Evolutionary conservation across 2,797 vertebrate genomes (phyloP), one percentile per base, ranked within the genome.

Genomic region (Phataginus tricuspis): DNA sequence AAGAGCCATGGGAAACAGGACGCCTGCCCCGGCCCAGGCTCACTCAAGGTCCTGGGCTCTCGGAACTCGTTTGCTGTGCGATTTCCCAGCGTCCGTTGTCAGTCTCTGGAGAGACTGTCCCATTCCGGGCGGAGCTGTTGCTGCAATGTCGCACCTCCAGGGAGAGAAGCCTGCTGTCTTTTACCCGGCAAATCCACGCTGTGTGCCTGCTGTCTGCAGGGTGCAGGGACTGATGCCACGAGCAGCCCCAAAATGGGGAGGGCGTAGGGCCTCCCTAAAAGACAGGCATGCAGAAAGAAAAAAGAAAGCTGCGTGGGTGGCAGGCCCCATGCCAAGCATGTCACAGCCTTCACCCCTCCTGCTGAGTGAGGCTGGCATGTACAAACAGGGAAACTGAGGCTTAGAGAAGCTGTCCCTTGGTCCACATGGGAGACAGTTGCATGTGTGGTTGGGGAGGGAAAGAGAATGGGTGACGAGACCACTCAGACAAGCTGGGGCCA

Each of bases 241-340:
- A 11, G 42, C 27, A 13, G 6, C 63, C 3, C 37, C 1, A 57
- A 49, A 8, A 5, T 11, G 49, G 42, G 63, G 29, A 19, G 51
- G 59, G 3, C 5, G 0, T 1, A 25, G 39, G 4, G 5, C 49
- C 49, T 42, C 66, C 19, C 0, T 13, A 57, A 29, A 21, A n/a
- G 27, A 23, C 2, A 8, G 21, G 10, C 0, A 0, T 0, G 10
- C 29, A 5, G 55, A 39, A 1, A 31, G 78, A 10, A 39, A 42
- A 16, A 7, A 1, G 10, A 9, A 3, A 19, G 10, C 53, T 4
- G 6, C 2, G 1, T 2, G 1, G 0, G 0, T 0, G 18, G 2
- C 3, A 0, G 42, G 18, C 49, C 42, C 88, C 0, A 0, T 0
- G 21, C 31, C 1, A 5, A 19, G 89, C 0, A 1, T 10, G 12